Evolutionary conservation across 2,113 vertebrate species (phyloP).

Genomic region (Puntigrus tetrazona): DNA sequence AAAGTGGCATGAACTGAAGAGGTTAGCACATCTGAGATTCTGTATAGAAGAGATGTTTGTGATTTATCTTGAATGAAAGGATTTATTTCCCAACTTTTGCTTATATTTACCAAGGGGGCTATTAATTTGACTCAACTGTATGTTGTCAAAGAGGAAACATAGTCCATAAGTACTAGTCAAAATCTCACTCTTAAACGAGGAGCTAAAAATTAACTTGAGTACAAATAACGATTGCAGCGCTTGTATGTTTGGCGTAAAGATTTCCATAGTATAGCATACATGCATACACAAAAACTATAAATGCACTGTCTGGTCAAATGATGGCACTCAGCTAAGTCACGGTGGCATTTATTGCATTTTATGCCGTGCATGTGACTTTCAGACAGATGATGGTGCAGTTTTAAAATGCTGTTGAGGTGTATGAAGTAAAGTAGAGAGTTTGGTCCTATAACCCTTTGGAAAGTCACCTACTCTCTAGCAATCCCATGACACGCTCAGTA

Average conservation of each 20-base stretch:
- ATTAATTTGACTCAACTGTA: neutral
- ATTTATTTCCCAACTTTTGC: too few relatives aligned
- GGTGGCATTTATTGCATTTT: neutral
- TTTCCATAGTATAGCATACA: neutral
- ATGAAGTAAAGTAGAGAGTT: neutral
- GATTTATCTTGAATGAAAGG: too few relatives aligned
- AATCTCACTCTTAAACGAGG: neutral
- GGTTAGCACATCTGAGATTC: too few relatives aligned
- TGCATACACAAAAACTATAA: neutral
- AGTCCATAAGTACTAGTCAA: neutral
- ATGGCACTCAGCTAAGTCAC: neutral
- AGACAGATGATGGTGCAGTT: neutral
- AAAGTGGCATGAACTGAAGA: too few relatives aligned
- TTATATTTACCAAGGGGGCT: too few relatives aligned
- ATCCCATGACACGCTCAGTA: conserved; percentile 21
- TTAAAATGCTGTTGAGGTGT: neutral
- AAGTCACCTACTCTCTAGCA: conserved; percentile 24
- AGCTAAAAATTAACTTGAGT: conserved; percentile 7
- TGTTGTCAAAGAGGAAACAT: neutral
- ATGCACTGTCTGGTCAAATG: neutral
- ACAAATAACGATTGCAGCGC: neutral
- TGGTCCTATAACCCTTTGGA: conserved; percentile 6
- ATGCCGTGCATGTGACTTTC: conserved; percentile 20
- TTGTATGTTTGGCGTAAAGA: neutral
- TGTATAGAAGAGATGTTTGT: too few relatives aligned